Percentiles rank a stretch among this genome's conserved stretches.
Evolutionary conservation across 1,140 invertebrate species (phyloP).

Genomic region (Meloidogyne exigua): DNA sequence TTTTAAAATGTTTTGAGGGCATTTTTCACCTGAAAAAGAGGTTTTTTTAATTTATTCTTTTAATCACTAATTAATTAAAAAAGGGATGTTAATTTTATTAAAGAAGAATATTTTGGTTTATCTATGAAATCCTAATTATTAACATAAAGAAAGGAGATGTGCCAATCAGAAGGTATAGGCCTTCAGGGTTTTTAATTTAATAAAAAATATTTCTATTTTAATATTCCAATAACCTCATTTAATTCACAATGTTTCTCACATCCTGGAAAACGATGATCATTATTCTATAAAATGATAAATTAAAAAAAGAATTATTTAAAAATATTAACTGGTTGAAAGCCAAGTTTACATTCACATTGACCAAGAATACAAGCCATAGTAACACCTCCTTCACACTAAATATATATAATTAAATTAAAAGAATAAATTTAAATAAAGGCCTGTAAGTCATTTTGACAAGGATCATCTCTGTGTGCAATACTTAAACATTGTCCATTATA

Average conservation of each 20-base stretch:
- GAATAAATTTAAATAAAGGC: constrained; percentile 29
- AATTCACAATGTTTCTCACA: constrained; percentile 55
- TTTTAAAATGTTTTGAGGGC: too few relatives aligned
- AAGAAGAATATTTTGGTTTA: too few relatives aligned
- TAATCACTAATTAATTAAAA: too few relatives aligned
- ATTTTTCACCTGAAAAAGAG: too few relatives aligned
- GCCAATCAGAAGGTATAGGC: too few relatives aligned
- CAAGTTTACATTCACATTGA: constrained; percentile 39
- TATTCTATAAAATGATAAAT: constrained; percentile 49
- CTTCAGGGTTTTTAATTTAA: neutral
- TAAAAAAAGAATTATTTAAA: constrained; percentile 1
- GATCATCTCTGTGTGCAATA: constrained; percentile 61
- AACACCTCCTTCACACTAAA: constrained; percentile 61
- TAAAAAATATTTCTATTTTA: neutral
- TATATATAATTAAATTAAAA: constrained; percentile 20
- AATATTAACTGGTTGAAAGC: constrained; percentile 30
- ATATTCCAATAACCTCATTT: constrained; percentile 17
- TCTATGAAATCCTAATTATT: neutral
- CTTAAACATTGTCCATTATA: constrained; percentile 62
- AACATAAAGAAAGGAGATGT: too few relatives aligned
- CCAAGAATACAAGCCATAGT: constrained; percentile 56
- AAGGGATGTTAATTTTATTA: too few relatives aligned
- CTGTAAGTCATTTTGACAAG: constrained; percentile 59
- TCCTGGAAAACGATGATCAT: constrained; percentile 62
- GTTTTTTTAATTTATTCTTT: too few relatives aligned